phyloP scores from a whole-genome alignment of 2,797 vertebrate species.

The Ctenosaura bakeri region DNA sequence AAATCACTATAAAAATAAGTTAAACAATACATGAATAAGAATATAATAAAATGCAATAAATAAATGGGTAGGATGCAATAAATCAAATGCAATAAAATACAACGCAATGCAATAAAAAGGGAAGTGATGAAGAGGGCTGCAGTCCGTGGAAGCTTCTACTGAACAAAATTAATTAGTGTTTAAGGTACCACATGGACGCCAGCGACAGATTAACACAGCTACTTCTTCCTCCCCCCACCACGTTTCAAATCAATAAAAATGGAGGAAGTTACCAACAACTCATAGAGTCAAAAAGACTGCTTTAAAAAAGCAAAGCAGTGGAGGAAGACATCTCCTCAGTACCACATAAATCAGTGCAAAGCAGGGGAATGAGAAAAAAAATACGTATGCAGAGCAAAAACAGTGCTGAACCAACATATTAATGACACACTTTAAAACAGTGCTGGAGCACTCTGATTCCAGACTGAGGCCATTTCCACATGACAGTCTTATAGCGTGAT shows the following conservation, averaged over 20 bases:
- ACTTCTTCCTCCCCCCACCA: too few species aligned
- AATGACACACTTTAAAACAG: not conserved
- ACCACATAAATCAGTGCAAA: not conserved
- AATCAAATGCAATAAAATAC: not conserved
- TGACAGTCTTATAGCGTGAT: too few species aligned
- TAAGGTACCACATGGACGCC: too few species aligned
- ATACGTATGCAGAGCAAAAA: not conserved
- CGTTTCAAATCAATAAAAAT: too few species aligned
- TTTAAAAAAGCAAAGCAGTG: not conserved
- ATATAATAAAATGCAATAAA: not conserved
- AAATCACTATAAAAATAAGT: not conserved
- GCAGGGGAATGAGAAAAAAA: not conserved
- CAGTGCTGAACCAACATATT: not conserved
- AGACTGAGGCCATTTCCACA: too few species aligned
- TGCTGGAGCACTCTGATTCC: too few species aligned
- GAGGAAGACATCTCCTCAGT: not conserved
- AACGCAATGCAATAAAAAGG: not conserved
- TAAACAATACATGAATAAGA: not conserved
- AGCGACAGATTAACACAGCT: too few species aligned
- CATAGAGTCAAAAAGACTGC: not conserved
- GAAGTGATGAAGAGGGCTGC: too few species aligned
- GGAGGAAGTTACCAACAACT: too few species aligned
- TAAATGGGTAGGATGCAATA: not conserved
- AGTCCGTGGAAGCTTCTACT: too few species aligned
- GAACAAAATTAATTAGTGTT: too few species aligned